phyloP scores from a whole-genome alignment of 2,113 vertebrate species.

The Oncorhynchus mykiss region DNA sequence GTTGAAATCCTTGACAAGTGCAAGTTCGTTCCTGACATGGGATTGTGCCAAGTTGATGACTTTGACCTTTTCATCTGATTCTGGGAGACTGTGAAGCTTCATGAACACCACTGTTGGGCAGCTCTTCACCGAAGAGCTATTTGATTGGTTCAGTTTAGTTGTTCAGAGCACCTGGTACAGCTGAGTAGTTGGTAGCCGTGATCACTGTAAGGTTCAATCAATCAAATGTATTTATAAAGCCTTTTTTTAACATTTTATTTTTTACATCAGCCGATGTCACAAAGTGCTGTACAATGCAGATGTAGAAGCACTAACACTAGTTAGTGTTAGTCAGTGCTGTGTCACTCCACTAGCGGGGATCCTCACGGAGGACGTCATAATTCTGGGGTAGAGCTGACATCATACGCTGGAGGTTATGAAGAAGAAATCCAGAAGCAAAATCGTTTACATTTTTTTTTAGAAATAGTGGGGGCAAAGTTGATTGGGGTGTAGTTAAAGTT shows the following conservation, averaged over 20 bases:
- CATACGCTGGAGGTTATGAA: conserved; percentile 47
- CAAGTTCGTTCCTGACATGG: background rate
- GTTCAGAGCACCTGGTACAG: conserved; percentile 45
- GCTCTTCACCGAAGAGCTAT: background rate
- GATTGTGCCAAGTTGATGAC: no score
- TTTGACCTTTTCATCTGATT: no score
- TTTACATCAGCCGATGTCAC: background rate
- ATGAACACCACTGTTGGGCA: no score
- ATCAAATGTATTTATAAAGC: no score
- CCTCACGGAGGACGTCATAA: background rate
- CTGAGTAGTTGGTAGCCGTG: no score
- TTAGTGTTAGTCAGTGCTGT: no score
- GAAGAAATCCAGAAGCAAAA: conserved; percentile 49
- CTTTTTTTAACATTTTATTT: no score
- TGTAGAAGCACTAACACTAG: no score
- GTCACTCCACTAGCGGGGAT: no score
- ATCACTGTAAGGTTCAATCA: no score
- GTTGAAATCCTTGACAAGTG: conserved; percentile 58
- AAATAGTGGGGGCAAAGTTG: conserved; percentile 44
- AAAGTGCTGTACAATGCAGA: no score
- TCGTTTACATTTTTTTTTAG: conserved; percentile 15
- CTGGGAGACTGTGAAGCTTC: no score
- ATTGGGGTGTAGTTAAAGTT: conserved; percentile 70
- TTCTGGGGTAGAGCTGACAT: conserved; percentile 61
- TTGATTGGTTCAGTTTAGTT: conserved; percentile 36